Base-by-base conservation (phyloP, 2,888 invertebrate species). In the Orchesella flavescens region DNA sequence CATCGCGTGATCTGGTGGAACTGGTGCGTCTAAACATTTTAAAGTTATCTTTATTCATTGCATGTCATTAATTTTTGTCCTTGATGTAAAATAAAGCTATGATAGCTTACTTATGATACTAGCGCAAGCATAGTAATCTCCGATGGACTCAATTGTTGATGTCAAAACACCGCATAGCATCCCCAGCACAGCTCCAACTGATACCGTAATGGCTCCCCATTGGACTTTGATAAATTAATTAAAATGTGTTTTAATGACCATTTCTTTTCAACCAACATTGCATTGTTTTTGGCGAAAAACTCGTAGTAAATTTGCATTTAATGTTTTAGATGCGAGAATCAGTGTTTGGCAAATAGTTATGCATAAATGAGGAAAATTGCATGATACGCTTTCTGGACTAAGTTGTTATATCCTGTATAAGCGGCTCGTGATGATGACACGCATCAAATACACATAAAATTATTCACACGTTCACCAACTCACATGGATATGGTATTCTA, bases 41-140 rank as follows among this genome's bases (percentile, higher is more conserved):
- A 34, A n/a, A 34, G 34, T 7, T 34, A 7, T 34, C 34, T 2
- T 17, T n/a, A 12, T 1, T n/a, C 44, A 34, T 34, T 34, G 7
- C 34, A 34, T 15, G 17, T 46, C 34, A 34, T 34, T 34, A 7
- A n/a, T n/a, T n/a, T 34, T 7, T 34, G 34, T 4, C 34, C 34
- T 34, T 34, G 34, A 34, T 34, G 34, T 34, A 34, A 7, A 2
- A 34, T 34, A 34, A 34, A 7, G 21, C 5, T 5, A 34, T 53
- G 9, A 61, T 3, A 10, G 12, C 84, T 75, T 77, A 87, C 87
- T 86, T 43, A 59, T 74, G 73, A 86, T 94, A 89, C 93, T 92
- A 0, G 97, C 95, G 0, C 96, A 95, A 17, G 96, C 96, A 74
- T 96, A 95, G 90, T 97, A 97, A 90, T 97, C 96, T 89, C 96